Conservation (phyloP, 2,888 invertebrate species). For the Lycocerus yunnanus region DNA sequence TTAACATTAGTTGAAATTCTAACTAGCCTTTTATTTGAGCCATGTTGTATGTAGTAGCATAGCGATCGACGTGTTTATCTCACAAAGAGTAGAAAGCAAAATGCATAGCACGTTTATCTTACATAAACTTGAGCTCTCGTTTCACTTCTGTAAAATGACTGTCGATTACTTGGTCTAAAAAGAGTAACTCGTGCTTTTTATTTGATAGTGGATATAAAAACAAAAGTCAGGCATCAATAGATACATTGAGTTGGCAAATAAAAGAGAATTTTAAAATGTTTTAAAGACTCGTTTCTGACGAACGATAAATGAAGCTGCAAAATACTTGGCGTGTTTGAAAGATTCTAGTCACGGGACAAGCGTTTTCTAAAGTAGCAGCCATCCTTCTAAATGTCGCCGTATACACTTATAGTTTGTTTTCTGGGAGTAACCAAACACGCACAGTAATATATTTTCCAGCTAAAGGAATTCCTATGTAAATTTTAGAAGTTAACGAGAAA, state of each 20-base stretch:
- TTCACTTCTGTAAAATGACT: conserved; percentile 39
- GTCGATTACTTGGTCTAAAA: conserved; percentile 35
- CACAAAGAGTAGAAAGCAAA: conserved; percentile 21
- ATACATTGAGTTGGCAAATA: background rate
- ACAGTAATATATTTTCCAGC: conserved; percentile 26
- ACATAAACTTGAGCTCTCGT: conserved; percentile 39
- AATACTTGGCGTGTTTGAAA: conserved; percentile 40
- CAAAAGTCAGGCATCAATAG: background rate
- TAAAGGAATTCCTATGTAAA: conserved; percentile 28
- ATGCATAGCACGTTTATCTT: conserved; percentile 40
- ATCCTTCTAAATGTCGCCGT: conserved; percentile 40
- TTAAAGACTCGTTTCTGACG: conserved; percentile 14
- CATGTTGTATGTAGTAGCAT: conserved; percentile 36
- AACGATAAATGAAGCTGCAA: conserved; percentile 35
- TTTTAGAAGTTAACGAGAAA: conserved; percentile 28
- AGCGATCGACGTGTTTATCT: conserved; percentile 35
- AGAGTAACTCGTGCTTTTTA: background rate
- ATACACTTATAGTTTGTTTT: conserved; percentile 32
- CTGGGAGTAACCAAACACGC: conserved; percentile 28
- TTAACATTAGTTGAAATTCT: conserved; percentile 26
- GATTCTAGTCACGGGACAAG: conserved; percentile 40
- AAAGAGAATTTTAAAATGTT: conserved; percentile 13
- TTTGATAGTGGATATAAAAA: background rate
- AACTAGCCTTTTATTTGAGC: conserved; percentile 40
- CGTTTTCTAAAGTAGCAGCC: conserved; percentile 38